These are phyloP conservation scores for Pantherophis alleghaniensis DNA, from an alignment of 2,797 vertebrate genomes.

Conservation along the genomic window DNA sequence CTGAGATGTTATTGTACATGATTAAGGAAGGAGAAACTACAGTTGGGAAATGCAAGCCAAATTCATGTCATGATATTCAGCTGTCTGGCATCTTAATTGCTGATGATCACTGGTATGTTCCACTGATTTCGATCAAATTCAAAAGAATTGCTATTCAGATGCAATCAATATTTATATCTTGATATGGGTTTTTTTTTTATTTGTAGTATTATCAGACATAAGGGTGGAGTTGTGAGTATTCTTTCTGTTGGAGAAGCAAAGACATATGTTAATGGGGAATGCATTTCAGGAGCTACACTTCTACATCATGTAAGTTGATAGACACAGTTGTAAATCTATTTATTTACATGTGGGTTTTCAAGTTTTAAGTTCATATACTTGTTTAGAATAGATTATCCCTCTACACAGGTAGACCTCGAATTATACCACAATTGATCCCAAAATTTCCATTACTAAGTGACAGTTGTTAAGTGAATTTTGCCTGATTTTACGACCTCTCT, in stretches of 20 bases:
- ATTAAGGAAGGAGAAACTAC: constrained; percentile 91
- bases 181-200: constrained; percentile 28
- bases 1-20: constrained; percentile 96
- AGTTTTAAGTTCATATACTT: not conserved
- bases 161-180: not conserved
- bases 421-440: too few species aligned
- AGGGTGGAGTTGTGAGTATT: constrained; percentile 78
- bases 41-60: constrained; percentile 82
- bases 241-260: constrained; percentile 82
- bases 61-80: constrained; percentile 86
- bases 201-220: constrained; percentile 84
- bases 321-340: not conserved
- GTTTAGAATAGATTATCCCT: not conserved
- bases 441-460: too few species aligned
- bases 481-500: too few species aligned
- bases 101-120: constrained; percentile 89
- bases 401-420: too few species aligned
- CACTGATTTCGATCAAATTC: not conserved
- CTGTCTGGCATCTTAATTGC: constrained; percentile 90
- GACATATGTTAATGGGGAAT: constrained; percentile 90
- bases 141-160: not conserved
- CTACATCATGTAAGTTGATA: constrained; percentile 86
- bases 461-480: too few species aligned
- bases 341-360: not conserved
- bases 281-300: constrained; percentile 77